Evolutionary conservation across 2,888 invertebrate genomes (phyloP).

Genomic region (Synergus gifuensis): DNA sequence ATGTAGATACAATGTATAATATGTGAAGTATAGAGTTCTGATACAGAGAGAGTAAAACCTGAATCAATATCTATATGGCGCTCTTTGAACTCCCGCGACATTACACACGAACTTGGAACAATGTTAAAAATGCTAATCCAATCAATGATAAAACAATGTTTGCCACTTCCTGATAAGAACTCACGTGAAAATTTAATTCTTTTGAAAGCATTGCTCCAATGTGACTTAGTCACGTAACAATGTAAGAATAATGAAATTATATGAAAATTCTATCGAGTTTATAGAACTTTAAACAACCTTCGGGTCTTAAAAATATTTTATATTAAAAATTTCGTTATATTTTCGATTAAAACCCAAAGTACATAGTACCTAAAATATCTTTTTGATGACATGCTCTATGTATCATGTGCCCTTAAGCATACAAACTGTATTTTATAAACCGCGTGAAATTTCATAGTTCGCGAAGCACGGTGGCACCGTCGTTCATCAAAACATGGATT

Average conservation of each 20-base stretch:
- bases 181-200: conserved; percentile 2
- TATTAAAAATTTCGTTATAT: neutral
- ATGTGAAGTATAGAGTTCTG: too few species aligned
- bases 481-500: conserved; percentile 1
- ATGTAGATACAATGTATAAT: too few species aligned
- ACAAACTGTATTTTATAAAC: neutral
- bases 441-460: conserved; percentile 7
- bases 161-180: conserved; percentile 12
- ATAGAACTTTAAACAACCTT: neutral
- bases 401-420: conserved; percentile 1
- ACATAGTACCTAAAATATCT: neutral
- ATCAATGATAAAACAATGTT: conserved; percentile 24
- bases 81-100: neutral
- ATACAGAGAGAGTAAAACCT: neutral
- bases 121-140: conserved; percentile 16
- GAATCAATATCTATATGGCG: neutral
- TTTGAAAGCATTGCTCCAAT: conserved; percentile 18
- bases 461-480: neutral
- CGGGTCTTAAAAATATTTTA: too few species aligned
- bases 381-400: neutral
- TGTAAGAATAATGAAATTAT: neutral
- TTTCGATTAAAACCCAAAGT: neutral
- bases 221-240: neutral
- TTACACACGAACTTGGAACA: conserved; percentile 23
- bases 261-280: neutral